A percentile compares a stretch with the other conserved stretches of the same genome.
Evolutionary conservation across 2,888 invertebrate species (phyloP).

Genomic region (Dicyrtoma fusca): DNA sequence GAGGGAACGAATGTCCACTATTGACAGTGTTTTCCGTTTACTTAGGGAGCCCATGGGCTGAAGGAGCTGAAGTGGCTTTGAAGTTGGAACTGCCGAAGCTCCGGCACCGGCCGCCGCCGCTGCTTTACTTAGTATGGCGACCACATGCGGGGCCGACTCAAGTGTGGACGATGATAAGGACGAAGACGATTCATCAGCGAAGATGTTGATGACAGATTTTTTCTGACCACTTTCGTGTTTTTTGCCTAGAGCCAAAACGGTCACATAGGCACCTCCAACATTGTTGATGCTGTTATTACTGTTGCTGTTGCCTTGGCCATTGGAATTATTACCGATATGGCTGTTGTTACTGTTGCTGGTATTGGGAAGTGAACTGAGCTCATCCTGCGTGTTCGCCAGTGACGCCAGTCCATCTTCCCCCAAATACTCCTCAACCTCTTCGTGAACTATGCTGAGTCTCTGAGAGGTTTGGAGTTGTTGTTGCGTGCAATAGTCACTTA

Average conservation of each 20-base stretch:
- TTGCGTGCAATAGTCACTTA: neutral
- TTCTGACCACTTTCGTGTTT: conserved; percentile 40
- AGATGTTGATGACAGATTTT: conserved; percentile 54
- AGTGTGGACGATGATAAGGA: neutral
- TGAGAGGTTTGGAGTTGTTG: conserved; percentile 5
- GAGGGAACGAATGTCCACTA: no score
- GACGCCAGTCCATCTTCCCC: neutral
- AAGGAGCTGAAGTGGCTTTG: neutral
- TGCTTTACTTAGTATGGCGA: conserved; percentile 31
- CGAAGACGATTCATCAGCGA: conserved; percentile 16
- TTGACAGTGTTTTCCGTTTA: neutral
- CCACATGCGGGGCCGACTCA: conserved; percentile 25
- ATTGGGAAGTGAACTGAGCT: neutral
- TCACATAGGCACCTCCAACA: conserved; percentile 51
- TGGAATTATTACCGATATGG: no score
- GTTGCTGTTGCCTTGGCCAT: no score
- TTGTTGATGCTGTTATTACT: conserved; percentile 26
- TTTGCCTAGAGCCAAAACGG: conserved; percentile 52
- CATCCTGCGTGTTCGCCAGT: neutral
- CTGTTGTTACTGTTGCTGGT: neutral
- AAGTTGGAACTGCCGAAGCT: conserved; percentile 36
- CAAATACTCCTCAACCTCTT: conserved; percentile 8
- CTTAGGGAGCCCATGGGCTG: neutral
- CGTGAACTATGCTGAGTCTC: conserved; percentile 28
- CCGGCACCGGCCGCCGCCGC: conserved; percentile 21